A percentile compares a stretch with the other conserved stretches of the same genome.
phyloP scores from a whole-genome alignment of 2,113 vertebrate species.

The Malurus elegans region DNA sequence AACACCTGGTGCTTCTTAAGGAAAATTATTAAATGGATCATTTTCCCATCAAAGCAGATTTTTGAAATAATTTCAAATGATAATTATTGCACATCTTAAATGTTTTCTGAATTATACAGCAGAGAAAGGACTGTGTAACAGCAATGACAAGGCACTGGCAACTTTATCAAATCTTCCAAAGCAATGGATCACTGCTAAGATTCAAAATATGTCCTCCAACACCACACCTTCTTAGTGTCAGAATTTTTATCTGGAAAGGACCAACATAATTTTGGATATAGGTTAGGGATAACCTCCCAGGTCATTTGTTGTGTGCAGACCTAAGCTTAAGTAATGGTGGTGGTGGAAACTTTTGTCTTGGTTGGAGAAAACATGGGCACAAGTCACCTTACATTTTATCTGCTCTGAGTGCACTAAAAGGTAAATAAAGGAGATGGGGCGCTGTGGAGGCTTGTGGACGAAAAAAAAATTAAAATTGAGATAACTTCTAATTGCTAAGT shows the following conservation, averaged over 20 bases:
- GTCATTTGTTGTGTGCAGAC: background rate
- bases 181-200: background rate
- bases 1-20: background rate
- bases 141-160: fast-evolving
- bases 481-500: background rate
- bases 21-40: background rate
- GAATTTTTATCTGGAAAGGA: background rate
- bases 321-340: background rate
- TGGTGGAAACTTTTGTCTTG: background rate
- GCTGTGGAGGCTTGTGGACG: background rate
- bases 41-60: background rate
- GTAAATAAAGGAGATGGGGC: background rate
- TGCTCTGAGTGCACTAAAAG: background rate
- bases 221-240: background rate
- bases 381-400: background rate
- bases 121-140: background rate
- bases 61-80: background rate
- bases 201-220: background rate
- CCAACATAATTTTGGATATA: background rate
- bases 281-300: background rate
- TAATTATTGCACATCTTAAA: background rate
- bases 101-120: background rate
- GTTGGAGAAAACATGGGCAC: background rate
- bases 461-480: background rate
- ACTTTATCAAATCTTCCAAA: background rate